Conservation (phyloP, 2,797 vertebrate species). For the Cyprinella venusta region DNA sequence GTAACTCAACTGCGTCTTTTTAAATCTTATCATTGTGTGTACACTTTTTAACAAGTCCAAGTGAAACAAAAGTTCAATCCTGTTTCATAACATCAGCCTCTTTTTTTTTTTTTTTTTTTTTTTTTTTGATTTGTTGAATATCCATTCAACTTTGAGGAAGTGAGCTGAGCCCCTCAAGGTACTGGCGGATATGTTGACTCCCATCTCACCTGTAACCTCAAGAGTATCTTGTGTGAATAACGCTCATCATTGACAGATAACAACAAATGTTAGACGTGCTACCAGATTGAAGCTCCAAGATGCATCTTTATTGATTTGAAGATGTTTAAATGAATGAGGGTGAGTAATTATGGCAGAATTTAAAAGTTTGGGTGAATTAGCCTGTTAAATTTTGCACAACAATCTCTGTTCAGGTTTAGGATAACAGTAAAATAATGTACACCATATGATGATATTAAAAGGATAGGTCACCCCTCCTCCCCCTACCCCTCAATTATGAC, state of each 20-base stretch:
- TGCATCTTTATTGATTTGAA: neutral
- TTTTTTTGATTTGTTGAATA: neutral
- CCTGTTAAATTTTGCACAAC: neutral
- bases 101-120: neutral
- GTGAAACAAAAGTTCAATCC: neutral
- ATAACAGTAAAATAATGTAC: neutral
- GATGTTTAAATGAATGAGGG: neutral
- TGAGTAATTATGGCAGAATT: neutral
- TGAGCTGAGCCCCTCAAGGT: neutral
- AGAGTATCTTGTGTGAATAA: slow-evolving; percentile 23
- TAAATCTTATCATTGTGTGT: neutral
- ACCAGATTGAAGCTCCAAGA: neutral
- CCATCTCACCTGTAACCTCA: slow-evolving; percentile 32
- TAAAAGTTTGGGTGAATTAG: neutral
- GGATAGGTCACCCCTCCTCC: too few species aligned
- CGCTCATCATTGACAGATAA: slow-evolving; percentile 19
- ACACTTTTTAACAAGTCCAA: neutral
- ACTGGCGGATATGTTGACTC: slow-evolving; percentile 18
- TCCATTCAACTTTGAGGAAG: slow-evolving; percentile 20
- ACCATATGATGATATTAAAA: neutral
- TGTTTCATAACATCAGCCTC: neutral
- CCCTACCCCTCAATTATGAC: neutral
- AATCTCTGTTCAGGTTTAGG: neutral
- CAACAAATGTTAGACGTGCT: neutral
- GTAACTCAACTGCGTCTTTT: neutral